A percentile compares a stretch with the other conserved stretches of the same genome.
phyloP scores from a whole-genome alignment of 53 echinoderm and acorn worm species.

The Patiria pectinifera region DNA sequence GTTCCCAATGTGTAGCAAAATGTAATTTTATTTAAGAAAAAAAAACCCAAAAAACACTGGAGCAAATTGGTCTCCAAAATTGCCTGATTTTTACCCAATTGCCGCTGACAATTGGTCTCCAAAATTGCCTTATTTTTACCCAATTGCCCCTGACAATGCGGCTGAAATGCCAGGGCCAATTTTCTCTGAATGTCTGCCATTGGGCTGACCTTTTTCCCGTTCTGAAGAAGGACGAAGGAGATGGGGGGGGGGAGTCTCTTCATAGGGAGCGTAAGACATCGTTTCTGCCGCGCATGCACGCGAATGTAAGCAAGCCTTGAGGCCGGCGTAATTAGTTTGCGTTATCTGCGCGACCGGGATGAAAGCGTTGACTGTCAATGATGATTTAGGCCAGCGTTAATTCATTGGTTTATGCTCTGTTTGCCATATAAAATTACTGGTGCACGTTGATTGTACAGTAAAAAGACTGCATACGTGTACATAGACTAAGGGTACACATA shows the following conservation, averaged over 20 bases:
- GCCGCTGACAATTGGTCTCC: neutral
- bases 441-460: no score
- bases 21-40: no score
- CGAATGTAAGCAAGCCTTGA: neutral
- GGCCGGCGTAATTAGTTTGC: neutral
- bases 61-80: neutral
- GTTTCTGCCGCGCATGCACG: neutral
- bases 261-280: no score
- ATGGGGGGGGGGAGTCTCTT: no score
- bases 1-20: no score
- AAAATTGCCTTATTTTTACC: neutral
- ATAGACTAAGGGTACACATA: no score
- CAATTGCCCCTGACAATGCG: neutral
- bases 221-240: no score
- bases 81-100: neutral
- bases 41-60: no score
- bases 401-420: neutral
- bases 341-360: neutral
- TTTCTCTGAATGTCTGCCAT: neutral
- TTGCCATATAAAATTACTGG: neutral
- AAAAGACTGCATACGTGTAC: no score
- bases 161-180: neutral
- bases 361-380: neutral
- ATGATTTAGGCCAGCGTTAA: neutral
- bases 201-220: neutral